Base-by-base conservation (phyloP, 2,888 invertebrate species). In the Drosophila quinaria region DNA sequence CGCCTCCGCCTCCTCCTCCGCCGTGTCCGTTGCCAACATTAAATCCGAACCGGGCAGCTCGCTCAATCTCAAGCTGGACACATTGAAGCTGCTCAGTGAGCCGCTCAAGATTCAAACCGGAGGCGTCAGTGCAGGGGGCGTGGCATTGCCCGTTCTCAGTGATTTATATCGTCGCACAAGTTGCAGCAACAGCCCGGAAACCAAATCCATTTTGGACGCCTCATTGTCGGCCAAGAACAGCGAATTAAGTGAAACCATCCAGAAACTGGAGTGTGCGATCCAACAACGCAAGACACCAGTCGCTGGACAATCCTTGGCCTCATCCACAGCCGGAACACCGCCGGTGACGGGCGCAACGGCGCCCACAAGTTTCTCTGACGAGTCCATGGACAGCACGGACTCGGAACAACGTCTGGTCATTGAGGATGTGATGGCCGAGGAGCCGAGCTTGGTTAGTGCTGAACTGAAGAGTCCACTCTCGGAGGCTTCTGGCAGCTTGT, bases 351-450 rank as follows among this genome's bases (percentile, higher is more conserved):
- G 29, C 29, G 29, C 69, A 2, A 41, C 51, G 1, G 41, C 58
- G n/a, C 35, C 54, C 13, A 41, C 39, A 10, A 79, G 87, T 46
- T 91, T 92, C 31, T 94, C 94, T 42, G 95, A 95, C 10, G 94
- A 95, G 66, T 95, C 94, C 8, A 93, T 94, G 1, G 95, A 95
- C 67, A 94, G 94, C 81, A 95, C 95, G 52, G 95, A 95, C 90
- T 95, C 95, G 0, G 95, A 95, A 77, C 94, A 94, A 65, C 93
- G 94, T 9, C 90, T 95, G 22, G 94, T 95, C 0, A 95, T 95
- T 51, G 95, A 94, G 52, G 93, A 93, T 62, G 91, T 93, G 4
- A 86, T 93, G 84, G 81, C 93, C 80, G 87, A 92, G 61, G 87
- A 89, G 72, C 71, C 87, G 1, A 74, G 77, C 13, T 52, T 70